These are phyloP conservation scores for Atrichornis clamosus DNA, from an alignment of 2,113 vertebrate genomes.

Conservation along the genomic window DNA sequence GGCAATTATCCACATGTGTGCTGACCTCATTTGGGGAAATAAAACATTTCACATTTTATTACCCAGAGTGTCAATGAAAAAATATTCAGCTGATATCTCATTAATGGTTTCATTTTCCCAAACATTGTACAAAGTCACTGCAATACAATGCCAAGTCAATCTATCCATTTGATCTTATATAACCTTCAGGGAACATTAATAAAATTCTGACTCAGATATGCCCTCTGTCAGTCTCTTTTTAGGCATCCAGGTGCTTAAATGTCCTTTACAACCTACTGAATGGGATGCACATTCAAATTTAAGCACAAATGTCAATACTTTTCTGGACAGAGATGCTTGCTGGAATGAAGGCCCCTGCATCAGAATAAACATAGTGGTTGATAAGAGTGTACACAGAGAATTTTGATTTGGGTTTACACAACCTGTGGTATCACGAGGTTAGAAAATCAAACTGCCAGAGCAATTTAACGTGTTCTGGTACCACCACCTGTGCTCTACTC, in stretches of 20 bases:
- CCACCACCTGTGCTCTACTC: not conserved
- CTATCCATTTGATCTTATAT: slow-evolving; percentile 42
- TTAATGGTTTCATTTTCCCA: slow-evolving; percentile 58
- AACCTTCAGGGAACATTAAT: slow-evolving; percentile 57
- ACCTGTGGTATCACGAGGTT: not conserved
- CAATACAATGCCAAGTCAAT: slow-evolving; percentile 30
- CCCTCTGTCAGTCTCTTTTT: slow-evolving; percentile 45
- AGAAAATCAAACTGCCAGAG: slow-evolving; percentile 11
- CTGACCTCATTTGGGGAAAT: slow-evolving; percentile 43
- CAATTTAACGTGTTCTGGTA: not conserved
- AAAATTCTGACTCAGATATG: slow-evolving; percentile 47
- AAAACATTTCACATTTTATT: slow-evolving; percentile 48
- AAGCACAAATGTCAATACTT: slow-evolving; percentile 58
- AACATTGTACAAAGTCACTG: slow-evolving; percentile 46
- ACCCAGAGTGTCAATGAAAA: slow-evolving; percentile 7
- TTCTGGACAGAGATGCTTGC: slow-evolving; percentile 32
- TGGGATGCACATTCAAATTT: slow-evolving; percentile 24
- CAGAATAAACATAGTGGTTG: slow-evolving; percentile 38
- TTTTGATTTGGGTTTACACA: slow-evolving; percentile 48
- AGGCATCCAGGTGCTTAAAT: slow-evolving; percentile 26
- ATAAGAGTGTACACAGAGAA: slow-evolving; percentile 34
- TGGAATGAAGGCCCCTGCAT: slow-evolving; percentile 24
- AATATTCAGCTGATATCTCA: slow-evolving; percentile 33
- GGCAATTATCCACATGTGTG: not conserved
- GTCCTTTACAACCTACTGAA: slow-evolving; percentile 39